Evolutionary conservation across 2,113 vertebrate genomes (phyloP).

Genomic region (Crocuta crocuta): DNA sequence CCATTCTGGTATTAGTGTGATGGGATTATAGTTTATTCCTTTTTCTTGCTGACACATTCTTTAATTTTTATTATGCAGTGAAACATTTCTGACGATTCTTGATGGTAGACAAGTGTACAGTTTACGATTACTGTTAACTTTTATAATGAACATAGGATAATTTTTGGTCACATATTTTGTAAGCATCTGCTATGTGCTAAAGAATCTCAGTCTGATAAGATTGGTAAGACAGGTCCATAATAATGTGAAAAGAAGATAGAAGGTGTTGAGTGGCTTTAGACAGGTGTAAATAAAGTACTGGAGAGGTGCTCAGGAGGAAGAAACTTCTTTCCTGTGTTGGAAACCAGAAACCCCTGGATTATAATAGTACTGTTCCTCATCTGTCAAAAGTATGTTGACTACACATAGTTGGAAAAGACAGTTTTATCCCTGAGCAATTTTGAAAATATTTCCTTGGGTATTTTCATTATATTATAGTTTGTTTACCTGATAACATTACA

Average conservation of each 20-base stretch:
- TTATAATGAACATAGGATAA: background rate
- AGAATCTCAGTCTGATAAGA: background rate
- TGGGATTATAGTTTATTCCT: background rate
- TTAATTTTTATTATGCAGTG: background rate
- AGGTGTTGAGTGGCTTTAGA: background rate
- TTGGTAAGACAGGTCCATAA: background rate
- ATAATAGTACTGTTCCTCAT: background rate
- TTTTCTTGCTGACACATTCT: background rate
- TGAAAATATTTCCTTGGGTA: conserved; percentile 15
- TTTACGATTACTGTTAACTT: background rate
- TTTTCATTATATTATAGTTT: background rate
- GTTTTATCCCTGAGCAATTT: background rate
- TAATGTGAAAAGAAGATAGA: background rate
- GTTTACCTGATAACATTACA: background rate
- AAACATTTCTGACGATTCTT: background rate
- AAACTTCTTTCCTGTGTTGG: background rate
- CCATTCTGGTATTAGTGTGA: background rate
- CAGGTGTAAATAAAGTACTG: background rate
- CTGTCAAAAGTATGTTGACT: background rate
- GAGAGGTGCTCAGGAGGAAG: background rate
- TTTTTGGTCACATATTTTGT: background rate
- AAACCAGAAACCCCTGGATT: background rate
- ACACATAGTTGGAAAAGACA: background rate
- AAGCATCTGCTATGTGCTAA: background rate
- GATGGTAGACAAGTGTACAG: background rate